These are phyloP conservation scores for Nyctalus aviator DNA, from an alignment of 2,797 vertebrate species.

Conservation along the genomic window DNA sequence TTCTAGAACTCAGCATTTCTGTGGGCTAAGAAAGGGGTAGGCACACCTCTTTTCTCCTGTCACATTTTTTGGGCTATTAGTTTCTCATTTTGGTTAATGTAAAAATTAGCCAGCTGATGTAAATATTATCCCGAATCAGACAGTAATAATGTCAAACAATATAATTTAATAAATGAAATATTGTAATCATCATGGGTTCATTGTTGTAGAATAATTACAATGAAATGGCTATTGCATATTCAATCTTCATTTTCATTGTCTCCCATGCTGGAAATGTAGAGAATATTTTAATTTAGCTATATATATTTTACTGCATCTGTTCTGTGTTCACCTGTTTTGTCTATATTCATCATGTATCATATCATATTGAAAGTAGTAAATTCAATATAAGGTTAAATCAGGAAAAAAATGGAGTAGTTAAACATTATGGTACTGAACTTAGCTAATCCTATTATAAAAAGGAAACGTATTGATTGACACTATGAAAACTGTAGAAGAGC, in stretches of 20 bases:
- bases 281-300: slow-evolving; percentile 75
- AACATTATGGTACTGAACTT: neutral
- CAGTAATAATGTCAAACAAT: slow-evolving; percentile 34
- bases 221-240: slow-evolving; percentile 72
- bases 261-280: slow-evolving; percentile 68
- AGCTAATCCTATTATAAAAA: slow-evolving; percentile 60
- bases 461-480: neutral
- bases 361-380: slow-evolving; percentile 75
- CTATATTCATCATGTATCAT: slow-evolving; percentile 54
- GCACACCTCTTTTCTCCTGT: neutral
- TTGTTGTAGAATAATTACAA: slow-evolving; percentile 48
- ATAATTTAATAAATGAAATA: slow-evolving; percentile 56
- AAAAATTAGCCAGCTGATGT: neutral
- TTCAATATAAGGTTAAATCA: slow-evolving; percentile 63
- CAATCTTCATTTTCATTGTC: slow-evolving; percentile 77
- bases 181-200: neutral
- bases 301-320: slow-evolving; percentile 61
- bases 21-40: neutral
- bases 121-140: slow-evolving; percentile 51
- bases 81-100: slow-evolving; percentile 35
- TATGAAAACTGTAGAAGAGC: neutral
- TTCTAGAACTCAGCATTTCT: neutral
- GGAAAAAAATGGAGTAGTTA: slow-evolving; percentile 59
- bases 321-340: slow-evolving; percentile 53
- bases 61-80: neutral